These are phyloP conservation scores for Antitype chi DNA, from an alignment of 2,888 invertebrate species.

Conservation along the genomic window DNA sequence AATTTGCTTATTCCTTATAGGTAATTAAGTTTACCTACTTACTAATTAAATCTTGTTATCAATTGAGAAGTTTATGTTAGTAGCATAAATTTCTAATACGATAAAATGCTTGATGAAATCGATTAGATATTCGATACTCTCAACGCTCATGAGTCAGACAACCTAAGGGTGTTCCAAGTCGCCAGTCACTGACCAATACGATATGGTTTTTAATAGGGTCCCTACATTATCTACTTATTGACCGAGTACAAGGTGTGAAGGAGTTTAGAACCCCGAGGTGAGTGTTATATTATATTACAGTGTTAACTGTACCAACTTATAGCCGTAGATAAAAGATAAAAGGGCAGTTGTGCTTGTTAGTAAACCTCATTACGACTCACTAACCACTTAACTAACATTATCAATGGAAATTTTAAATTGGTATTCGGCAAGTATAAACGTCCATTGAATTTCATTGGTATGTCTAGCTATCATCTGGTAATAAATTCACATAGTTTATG, in stretches of 20 bases:
- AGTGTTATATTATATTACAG: slow-evolving; percentile 34
- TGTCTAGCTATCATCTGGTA: slow-evolving; percentile 35
- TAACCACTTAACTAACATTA: slow-evolving; percentile 1
- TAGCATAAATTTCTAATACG: background rate
- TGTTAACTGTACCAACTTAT: slow-evolving; percentile 41
- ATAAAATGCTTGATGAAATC: background rate
- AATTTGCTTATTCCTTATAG: too few species aligned
- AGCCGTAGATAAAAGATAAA: slow-evolving; percentile 51
- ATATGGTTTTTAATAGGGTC: slow-evolving; percentile 81
- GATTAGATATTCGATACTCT: background rate
- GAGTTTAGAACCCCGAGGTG: slow-evolving; percentile 61
- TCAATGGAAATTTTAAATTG: slow-evolving; percentile 41
- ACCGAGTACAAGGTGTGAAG: slow-evolving; percentile 87
- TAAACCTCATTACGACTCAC: slow-evolving; percentile 19
- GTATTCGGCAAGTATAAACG: slow-evolving; percentile 27
- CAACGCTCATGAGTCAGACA: slow-evolving; percentile 73
- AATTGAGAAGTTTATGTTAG: background rate
- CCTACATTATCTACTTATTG: slow-evolving; percentile 85
- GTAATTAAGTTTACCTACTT: background rate
- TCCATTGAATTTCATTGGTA: slow-evolving; percentile 19
- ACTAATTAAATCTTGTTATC: background rate
- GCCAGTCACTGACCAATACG: slow-evolving; percentile 84
- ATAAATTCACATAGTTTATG: slow-evolving; percentile 42
- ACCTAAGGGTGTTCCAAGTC: slow-evolving; percentile 83
- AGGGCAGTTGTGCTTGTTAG: slow-evolving; percentile 36